phyloP scores from a whole-genome alignment of 2,113 vertebrate species.

The Raja brachyura region DNA sequence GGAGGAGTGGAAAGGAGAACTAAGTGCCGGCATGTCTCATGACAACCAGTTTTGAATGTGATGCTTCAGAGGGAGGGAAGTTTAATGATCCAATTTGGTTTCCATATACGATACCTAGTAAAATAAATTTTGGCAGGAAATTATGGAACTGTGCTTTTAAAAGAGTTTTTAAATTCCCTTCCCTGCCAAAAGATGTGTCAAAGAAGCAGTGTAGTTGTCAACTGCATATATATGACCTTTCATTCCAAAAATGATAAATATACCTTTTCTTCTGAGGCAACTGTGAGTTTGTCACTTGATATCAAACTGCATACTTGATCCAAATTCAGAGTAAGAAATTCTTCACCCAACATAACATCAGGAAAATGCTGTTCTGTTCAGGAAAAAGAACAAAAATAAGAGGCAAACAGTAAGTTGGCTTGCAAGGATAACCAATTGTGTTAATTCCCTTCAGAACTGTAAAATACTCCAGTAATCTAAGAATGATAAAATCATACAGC shows the following conservation, averaged over 20 bases:
- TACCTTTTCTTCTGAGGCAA: slow-evolving; percentile 95
- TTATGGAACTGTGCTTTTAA: not conserved
- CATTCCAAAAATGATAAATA: not conserved
- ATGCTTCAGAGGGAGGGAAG: not conserved
- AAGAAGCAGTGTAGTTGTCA: not conserved
- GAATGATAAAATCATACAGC: not conserved
- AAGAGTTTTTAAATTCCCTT: too few relatives aligned
- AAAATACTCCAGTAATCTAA: not conserved
- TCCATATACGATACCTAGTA: not conserved
- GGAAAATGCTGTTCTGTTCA: slow-evolving; percentile 90
- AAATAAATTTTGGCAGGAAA: not conserved
- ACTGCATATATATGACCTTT: not conserved
- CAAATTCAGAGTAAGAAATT: slow-evolving; percentile 84
- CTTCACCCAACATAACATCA: slow-evolving; percentile 91
- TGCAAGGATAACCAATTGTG: not conserved
- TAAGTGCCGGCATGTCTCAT: not conserved
- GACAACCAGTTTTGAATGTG: not conserved
- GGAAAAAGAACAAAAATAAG: slow-evolving; percentile 52
- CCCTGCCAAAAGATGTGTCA: not conserved
- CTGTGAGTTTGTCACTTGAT: slow-evolving; percentile 90
- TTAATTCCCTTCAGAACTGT: not conserved
- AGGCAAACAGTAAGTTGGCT: not conserved
- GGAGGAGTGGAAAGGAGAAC: not conserved
- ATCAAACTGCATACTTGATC: slow-evolving; percentile 94
- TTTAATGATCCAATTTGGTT: not conserved